These are phyloP conservation scores for Psephotus haematonotus DNA, from an alignment of 2,113 vertebrate species.

Conservation along the genomic window DNA sequence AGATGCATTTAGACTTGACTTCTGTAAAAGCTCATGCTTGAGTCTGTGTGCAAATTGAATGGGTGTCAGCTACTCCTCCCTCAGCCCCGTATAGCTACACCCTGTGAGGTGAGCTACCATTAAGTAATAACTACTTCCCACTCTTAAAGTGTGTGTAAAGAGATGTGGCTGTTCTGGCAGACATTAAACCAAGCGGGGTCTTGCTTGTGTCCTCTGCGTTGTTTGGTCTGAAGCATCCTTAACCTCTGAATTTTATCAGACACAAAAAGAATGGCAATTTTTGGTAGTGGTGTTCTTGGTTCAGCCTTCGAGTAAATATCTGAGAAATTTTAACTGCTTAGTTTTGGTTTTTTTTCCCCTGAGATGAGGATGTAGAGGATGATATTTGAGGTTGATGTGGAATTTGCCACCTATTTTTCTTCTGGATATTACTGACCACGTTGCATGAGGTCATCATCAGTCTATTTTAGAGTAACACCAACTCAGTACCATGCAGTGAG, in stretches of 20 bases:
- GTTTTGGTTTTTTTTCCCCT: not conserved
- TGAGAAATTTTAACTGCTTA: not conserved
- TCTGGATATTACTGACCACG: not conserved
- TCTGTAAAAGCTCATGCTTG: not conserved
- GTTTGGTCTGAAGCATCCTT: not conserved
- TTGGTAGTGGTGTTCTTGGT: not conserved
- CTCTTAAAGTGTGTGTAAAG: not conserved
- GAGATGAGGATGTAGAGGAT: not conserved
- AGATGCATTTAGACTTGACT: not conserved
- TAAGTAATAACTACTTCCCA: not conserved
- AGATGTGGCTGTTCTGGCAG: not conserved
- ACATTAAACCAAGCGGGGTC: not conserved
- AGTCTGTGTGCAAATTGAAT: not conserved
- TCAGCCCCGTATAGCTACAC: not conserved
- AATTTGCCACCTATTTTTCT: not conserved
- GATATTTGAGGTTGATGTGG: not conserved
- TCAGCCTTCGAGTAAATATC: not conserved
- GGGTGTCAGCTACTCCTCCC: constrained; percentile 37
- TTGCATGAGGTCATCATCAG: not conserved
- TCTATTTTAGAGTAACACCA: not conserved
- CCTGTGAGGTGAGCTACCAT: not conserved
- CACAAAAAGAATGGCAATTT: not conserved
- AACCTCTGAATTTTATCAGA: not conserved
- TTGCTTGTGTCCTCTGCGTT: not conserved
- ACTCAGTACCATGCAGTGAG: not conserved